phyloP scores from a whole-genome alignment of 2,888 invertebrate species.

The Sarcophaga caerulescens region DNA sequence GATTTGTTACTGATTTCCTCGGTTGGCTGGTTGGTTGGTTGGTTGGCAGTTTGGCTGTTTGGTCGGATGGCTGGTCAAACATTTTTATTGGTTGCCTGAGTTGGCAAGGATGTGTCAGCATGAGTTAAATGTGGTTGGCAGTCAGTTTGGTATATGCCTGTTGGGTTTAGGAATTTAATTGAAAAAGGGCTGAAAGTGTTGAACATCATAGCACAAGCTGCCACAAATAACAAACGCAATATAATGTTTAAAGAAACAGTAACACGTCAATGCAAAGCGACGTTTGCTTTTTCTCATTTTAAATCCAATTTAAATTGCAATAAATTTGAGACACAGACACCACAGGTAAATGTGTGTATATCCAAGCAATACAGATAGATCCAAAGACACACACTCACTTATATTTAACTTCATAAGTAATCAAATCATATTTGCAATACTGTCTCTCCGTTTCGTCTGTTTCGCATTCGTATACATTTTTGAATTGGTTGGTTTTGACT shows the following conservation, averaged over 20 bases:
- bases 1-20: conserved; percentile 36
- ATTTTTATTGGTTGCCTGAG: conserved; percentile 62
- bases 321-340: conserved; percentile 59
- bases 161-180: conserved; percentile 66
- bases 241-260: conserved; percentile 38
- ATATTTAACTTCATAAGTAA: conserved; percentile 54
- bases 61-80: conserved; percentile 53
- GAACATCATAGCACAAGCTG: conserved; percentile 59
- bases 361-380: conserved; percentile 1
- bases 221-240: conserved; percentile 61
- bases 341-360: not conserved
- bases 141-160: conserved; percentile 62
- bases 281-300: conserved; percentile 68
- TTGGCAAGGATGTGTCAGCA: conserved; percentile 67
- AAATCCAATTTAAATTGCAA: conserved; percentile 69
- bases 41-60: conserved; percentile 2
- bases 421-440: conserved; percentile 64
- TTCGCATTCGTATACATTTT: conserved; percentile 11
- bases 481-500: conserved; percentile 24
- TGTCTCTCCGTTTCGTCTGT: conserved; percentile 19
- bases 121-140: conserved; percentile 67
- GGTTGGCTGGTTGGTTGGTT: conserved; percentile 41
- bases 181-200: conserved; percentile 67
- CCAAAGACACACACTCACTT: not conserved
- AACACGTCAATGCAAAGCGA: conserved; percentile 61